A percentile compares a stretch with the other conserved stretches of the same genome.
These are phyloP conservation scores for Sarcoramphus papa DNA, from an alignment of 2,797 vertebrate genomes.

Conservation along the genomic window DNA sequence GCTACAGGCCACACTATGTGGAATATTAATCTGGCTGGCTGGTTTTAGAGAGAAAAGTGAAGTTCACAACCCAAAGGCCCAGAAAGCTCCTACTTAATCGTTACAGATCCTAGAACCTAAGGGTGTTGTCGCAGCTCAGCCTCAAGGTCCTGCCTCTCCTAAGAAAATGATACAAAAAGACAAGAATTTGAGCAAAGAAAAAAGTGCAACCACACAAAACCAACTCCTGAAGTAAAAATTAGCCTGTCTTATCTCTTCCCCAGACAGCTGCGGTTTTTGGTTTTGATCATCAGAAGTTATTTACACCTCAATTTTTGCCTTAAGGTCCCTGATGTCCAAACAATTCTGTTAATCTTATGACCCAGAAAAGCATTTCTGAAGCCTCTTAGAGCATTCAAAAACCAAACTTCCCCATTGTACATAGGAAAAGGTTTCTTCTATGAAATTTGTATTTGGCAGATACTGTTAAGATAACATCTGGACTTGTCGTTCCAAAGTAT, in stretches of 20 bases:
- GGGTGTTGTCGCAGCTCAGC: background rate
- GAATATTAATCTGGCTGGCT: background rate
- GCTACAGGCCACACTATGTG: background rate
- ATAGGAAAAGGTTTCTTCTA: background rate
- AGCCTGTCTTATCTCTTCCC: background rate
- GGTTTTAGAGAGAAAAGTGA: background rate
- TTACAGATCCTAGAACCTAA: background rate
- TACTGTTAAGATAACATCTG: background rate
- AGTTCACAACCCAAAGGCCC: background rate
- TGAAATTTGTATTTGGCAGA: background rate
- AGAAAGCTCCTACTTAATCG: background rate
- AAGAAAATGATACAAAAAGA: background rate
- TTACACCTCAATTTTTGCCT: background rate
- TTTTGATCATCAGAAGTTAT: background rate
- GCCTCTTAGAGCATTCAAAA: background rate
- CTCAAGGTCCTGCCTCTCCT: background rate
- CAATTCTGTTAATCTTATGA: background rate
- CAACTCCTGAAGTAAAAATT: background rate
- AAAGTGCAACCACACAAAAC: background rate
- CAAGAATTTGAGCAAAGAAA: background rate
- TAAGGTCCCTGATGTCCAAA: background rate
- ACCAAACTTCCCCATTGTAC: background rate
- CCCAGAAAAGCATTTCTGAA: background rate
- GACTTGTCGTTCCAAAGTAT: background rate
- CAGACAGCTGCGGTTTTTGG: background rate